A percentile compares a stretch with the other conserved stretches of the same genome.
phyloP scores from a whole-genome alignment of 2,797 vertebrate genomes.

The Ibycter americanus region DNA sequence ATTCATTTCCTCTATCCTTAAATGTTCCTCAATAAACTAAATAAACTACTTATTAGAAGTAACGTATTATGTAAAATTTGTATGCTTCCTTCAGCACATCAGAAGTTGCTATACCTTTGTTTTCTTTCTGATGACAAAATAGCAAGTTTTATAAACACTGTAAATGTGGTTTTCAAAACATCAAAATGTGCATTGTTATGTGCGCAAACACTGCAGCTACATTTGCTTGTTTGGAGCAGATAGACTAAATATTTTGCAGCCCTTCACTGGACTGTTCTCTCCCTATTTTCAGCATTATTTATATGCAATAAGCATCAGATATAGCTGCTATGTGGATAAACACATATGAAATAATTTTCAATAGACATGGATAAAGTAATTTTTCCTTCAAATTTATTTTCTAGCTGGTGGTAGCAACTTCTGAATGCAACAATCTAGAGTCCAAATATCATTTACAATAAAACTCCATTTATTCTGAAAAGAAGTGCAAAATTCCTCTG shows the following conservation, averaged over 20 bases:
- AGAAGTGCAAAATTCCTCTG: not conserved
- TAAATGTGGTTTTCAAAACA: not conserved
- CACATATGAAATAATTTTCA: not conserved
- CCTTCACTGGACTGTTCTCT: not conserved
- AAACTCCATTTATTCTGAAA: not conserved
- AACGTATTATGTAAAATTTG: constrained; percentile 39
- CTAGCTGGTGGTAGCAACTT: not conserved
- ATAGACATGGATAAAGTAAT: not conserved
- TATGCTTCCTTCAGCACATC: not conserved
- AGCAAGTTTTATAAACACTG: not conserved
- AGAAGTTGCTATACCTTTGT: not conserved
- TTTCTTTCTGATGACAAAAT: not conserved
- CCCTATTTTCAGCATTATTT: not conserved
- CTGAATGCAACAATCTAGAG: not conserved
- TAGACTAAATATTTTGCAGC: not conserved
- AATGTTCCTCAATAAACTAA: constrained; percentile 73
- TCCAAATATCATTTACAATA: not conserved
- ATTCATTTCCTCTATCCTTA: constrained; percentile 77
- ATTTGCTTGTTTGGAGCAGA: not conserved
- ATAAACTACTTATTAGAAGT: constrained; percentile 67
- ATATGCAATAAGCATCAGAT: not conserved
- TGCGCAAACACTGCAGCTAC: not conserved
- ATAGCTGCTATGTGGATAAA: not conserved
- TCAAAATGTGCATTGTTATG: fast-evolving
- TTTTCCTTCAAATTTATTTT: not conserved